A percentile compares a stretch with the other conserved stretches of the same genome.
phyloP scores from a whole-genome alignment of 2,113 vertebrate species.

The Podocnemis expansa region DNA sequence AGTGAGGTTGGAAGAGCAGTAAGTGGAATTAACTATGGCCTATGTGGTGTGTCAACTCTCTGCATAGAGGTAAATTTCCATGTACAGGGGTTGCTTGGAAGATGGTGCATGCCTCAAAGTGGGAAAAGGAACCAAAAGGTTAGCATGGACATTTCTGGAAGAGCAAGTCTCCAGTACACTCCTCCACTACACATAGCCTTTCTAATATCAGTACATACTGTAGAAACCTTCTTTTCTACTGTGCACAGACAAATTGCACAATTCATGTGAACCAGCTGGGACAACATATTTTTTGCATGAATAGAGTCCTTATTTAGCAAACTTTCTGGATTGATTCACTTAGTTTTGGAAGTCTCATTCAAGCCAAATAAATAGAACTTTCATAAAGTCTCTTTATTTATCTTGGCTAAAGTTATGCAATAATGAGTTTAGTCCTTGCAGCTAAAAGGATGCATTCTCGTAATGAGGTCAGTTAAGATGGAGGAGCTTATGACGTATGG shows the following conservation, averaged over 20 bases:
- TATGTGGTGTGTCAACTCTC: background rate
- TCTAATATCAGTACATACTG: background rate
- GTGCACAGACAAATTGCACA: background rate
- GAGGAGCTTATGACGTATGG: constrained; percentile 20
- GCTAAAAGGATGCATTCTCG: constrained; percentile 27
- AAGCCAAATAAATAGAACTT: constrained; percentile 34
- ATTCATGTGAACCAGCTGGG: constrained; percentile 5
- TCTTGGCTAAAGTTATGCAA: constrained; percentile 56
- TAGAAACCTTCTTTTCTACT: background rate
- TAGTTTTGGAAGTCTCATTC: constrained; percentile 24
- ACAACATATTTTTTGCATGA: constrained; percentile 21
- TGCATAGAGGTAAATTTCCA: background rate
- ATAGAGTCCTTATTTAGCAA: constrained; percentile 25
- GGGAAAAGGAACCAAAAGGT: background rate
- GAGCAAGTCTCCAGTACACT: background rate
- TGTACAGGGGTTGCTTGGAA: rapidly evolving
- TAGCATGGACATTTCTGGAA: rapidly evolving
- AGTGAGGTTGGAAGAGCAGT: background rate
- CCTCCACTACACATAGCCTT: background rate
- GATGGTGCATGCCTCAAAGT: background rate
- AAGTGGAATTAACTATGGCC: background rate
- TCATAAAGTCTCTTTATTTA: constrained; percentile 43
- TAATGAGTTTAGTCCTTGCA: constrained; percentile 24
- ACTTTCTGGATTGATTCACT: constrained; percentile 47
- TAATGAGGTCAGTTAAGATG: constrained; percentile 45